phyloP scores from a whole-genome alignment of 2,797 vertebrate species.

The Squalus acanthias region DNA sequence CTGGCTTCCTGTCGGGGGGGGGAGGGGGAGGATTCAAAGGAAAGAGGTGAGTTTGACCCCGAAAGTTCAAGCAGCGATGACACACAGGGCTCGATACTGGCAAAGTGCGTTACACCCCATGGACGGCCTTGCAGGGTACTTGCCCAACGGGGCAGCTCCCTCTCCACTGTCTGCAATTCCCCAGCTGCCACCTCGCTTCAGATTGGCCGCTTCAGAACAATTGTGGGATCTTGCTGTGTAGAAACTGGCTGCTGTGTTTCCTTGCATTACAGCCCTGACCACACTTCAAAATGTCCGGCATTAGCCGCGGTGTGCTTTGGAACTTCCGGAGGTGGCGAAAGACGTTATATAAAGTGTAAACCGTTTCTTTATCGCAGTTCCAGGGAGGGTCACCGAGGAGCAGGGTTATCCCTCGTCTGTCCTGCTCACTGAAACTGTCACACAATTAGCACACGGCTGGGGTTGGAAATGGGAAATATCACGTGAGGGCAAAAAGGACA shows the following conservation, averaged over 20 bases:
- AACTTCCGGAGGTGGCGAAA: not conserved
- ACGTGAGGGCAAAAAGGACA: not conserved
- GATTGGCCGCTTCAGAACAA: not conserved
- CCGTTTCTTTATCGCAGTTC: not conserved
- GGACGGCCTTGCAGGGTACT: not conserved
- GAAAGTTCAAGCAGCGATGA: not conserved
- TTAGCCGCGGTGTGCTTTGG: not conserved
- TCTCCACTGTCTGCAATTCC: not conserved
- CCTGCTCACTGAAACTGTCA: not conserved
- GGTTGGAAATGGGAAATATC: not conserved
- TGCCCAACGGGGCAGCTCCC: not conserved
- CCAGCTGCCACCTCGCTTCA: not conserved
- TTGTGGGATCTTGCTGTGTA: not conserved
- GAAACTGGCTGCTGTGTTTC: not conserved
- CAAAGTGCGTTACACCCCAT: not conserved
- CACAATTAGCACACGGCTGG: not conserved
- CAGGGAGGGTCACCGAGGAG: not conserved
- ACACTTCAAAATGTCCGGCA: not conserved
- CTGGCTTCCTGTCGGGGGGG: constrained; percentile 69
- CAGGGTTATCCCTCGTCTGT: not conserved
- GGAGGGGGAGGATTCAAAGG: not conserved
- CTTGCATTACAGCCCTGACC: not conserved
- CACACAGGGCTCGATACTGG: not conserved
- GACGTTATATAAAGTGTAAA: not conserved
- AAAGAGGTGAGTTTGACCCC: no score